Conservation (phyloP, 2,113 vertebrate species). For the Myotis brandtii region DNA sequence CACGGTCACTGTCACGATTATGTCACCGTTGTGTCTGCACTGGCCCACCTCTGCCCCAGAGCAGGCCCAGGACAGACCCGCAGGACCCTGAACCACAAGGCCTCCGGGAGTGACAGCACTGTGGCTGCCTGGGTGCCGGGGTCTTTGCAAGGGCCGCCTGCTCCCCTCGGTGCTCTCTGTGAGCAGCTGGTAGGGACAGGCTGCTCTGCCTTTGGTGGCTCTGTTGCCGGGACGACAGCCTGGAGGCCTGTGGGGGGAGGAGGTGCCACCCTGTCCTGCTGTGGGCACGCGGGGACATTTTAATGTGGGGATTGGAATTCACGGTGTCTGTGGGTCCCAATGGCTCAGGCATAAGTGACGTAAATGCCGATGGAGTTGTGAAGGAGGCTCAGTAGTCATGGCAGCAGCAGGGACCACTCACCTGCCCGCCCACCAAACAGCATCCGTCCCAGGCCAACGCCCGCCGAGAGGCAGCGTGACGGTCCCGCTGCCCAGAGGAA, state of each 20-base stretch:
- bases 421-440: fast-evolving
- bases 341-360: neutral
- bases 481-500: neutral
- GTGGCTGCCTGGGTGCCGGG: fast-evolving
- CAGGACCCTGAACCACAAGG: fast-evolving
- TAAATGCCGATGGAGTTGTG: neutral
- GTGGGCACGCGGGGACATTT: too few relatives aligned
- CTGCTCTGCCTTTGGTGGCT: too few relatives aligned
- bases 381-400: neutral
- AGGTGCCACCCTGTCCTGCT: fast-evolving
- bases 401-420: neutral
- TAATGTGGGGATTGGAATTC: neutral
- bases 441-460: neutral
- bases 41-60: neutral
- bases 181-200: neutral
- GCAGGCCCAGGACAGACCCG: neutral
- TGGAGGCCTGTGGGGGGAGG: neutral
- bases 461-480: fast-evolving
- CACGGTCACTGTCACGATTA: fast-evolving
- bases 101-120: neutral
- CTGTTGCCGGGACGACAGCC: too few relatives aligned
- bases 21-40: fast-evolving
- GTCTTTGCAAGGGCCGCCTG: neutral
- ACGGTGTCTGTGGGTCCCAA: neutral
- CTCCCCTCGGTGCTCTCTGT: fast-evolving